A percentile compares a stretch with the other conserved stretches of the same genome.
phyloP scores from a whole-genome alignment of 1,140 invertebrate genomes.

The Sycobia sp. region DNA sequence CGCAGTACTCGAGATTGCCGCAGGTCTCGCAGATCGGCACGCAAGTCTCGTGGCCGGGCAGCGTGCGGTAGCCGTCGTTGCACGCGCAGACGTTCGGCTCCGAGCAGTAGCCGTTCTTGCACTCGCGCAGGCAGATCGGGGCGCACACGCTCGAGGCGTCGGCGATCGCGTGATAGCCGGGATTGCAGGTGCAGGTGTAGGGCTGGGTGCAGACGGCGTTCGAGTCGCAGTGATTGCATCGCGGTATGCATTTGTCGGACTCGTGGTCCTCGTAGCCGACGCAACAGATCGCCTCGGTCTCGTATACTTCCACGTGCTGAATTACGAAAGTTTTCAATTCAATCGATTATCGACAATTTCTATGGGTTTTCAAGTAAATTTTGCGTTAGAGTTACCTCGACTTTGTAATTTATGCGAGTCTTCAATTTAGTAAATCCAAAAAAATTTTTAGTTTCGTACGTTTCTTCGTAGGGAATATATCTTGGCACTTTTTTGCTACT shows the following conservation, averaged over 20 bases:
- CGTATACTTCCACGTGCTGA: no score
- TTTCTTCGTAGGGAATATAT: slow-evolving; percentile 36
- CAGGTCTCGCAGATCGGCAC: slow-evolving; percentile 36
- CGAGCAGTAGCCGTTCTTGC: slow-evolving; percentile 40
- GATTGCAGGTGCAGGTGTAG: slow-evolving; percentile 33
- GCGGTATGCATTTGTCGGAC: slow-evolving; percentile 18
- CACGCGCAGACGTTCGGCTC: slow-evolving; percentile 45
- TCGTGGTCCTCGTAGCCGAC: slow-evolving; percentile 57
- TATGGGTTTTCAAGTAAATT: no score
- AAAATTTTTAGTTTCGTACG: slow-evolving; percentile 25
- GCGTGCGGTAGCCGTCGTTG: slow-evolving; percentile 39
- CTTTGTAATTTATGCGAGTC: slow-evolving; percentile 8
- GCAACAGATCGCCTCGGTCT: slow-evolving; percentile 66
- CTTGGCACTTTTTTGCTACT: background rate
- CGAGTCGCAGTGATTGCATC: slow-evolving; percentile 30
- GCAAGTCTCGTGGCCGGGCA: slow-evolving; percentile 19
- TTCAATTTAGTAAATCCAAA: slow-evolving; percentile 27
- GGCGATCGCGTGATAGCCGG: slow-evolving; percentile 34
- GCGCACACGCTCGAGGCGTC: background rate
- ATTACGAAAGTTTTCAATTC: no score
- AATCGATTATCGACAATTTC: no score
- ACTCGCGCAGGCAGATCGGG: slow-evolving; percentile 20
- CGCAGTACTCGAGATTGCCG: slow-evolving; percentile 34
- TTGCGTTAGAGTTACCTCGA: no score
- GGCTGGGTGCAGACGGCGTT: slow-evolving; percentile 33